Percentiles rank a stretch among this genome's conserved stretches.
These are phyloP conservation scores for Macrotis lagotis DNA, from an alignment of 2,113 vertebrate genomes.

Conservation along the genomic window DNA sequence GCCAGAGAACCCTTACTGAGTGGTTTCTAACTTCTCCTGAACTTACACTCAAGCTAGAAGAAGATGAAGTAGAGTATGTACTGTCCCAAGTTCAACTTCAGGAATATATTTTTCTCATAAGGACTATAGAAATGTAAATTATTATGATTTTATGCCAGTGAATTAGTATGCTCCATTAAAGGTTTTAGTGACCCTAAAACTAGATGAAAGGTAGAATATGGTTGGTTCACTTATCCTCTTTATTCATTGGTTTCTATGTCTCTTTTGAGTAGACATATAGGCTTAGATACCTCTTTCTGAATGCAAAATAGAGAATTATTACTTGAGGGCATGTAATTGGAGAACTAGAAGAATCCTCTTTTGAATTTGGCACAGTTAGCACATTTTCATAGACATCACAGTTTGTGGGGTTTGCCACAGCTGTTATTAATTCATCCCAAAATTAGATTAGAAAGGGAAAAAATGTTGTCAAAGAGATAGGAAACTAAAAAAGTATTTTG, in stretches of 20 bases:
- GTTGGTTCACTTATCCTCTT: not conserved
- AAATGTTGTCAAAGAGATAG: slow-evolving; percentile 30
- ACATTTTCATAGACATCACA: slow-evolving; percentile 61
- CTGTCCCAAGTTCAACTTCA: slow-evolving; percentile 3
- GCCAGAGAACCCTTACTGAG: not conserved
- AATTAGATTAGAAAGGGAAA: slow-evolving; percentile 69
- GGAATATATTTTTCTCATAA: not conserved
- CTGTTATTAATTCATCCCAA: slow-evolving; percentile 72
- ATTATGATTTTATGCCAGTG: not conserved
- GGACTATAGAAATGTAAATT: not conserved
- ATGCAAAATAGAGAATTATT: slow-evolving; percentile 54
- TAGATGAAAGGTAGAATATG: not conserved
- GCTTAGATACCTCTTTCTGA: not conserved
- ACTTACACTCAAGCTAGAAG: slow-evolving; percentile 5
- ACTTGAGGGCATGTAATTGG: slow-evolving; percentile 56
- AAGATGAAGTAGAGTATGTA: not conserved
- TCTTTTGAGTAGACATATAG: not conserved
- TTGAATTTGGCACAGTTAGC: slow-evolving; percentile 51
- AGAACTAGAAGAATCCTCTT: slow-evolving; percentile 64
- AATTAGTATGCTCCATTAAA: not conserved
- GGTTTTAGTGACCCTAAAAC: slow-evolving; percentile 27
- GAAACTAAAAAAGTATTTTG: slow-evolving; percentile 26
- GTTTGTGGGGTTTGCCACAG: slow-evolving; percentile 66
- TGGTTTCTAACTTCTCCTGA: not conserved
- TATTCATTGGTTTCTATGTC: slow-evolving; percentile 30